Base-by-base conservation (phyloP, 1,140 invertebrate genomes). In the Batillaria attramentaria region DNA sequence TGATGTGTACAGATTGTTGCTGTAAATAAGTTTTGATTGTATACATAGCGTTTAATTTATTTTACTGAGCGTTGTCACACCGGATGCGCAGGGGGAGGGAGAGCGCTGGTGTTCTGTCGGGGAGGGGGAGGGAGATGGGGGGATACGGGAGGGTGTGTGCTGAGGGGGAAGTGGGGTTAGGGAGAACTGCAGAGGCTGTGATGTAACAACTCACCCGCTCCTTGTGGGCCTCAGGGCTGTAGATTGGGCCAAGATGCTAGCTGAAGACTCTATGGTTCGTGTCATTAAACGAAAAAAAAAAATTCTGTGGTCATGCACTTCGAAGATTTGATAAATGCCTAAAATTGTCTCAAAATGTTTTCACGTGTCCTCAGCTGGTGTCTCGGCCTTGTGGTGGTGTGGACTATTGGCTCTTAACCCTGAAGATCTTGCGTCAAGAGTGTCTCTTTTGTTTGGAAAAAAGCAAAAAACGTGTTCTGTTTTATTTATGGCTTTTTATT, bases 21-120 rank as follows among this genome's bases (percentile, higher is more conserved):
- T 70, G 68, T 70, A 70, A 39, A 70, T 70, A 70, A 24, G 68
- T n/a, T 70, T 70, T 35, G 41, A 41, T 70, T 70, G 68, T 75
- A 75, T 42, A 75, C 54, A 65, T 65, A 42, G 35, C 37, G 39
- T 57, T 65, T 75, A 39, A 60, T 62, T 75, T 72, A 31, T 62
- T 50, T 57, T 73, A 50, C 46, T 69, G 66, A 41, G 20, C 18
- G 66, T 6, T 20, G 35, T 41, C 37, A 24, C 18, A 41, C 66
- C 42, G 37, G 66, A 41, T 41, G 35, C 16, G 66, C 20, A 3
- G 10, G 37, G 66, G 35, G 66, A 69, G 66, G 4, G 28, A 60
- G 50, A 50, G n/a, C 24, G 42, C 28, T 72, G 70, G 54, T 28
- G 50, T 28, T 3, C 35, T 33, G 16, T 28, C 35, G 39, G n/a